Conservation (phyloP, 2,888 invertebrate genomes). For the Muscina levida region DNA sequence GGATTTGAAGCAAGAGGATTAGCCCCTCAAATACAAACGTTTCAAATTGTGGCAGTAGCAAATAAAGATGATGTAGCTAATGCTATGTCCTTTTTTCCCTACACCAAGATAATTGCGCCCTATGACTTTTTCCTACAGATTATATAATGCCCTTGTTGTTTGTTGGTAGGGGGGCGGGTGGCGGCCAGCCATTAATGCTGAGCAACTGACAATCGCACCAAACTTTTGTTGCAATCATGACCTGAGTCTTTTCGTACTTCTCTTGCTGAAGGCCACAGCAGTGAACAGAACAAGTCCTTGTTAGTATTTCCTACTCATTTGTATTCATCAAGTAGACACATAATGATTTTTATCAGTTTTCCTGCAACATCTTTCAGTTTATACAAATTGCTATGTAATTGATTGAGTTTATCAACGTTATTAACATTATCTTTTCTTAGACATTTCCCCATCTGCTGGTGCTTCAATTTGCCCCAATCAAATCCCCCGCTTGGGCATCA, state of each 20-base stretch:
- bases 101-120: too few relatives aligned
- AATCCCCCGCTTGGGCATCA: slow-evolving; percentile 18
- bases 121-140: too few relatives aligned
- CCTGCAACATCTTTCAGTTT: slow-evolving; percentile 25
- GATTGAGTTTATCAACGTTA: slow-evolving; percentile 52
- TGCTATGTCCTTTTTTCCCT: too few relatives aligned
- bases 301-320: too few relatives aligned
- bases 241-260: slow-evolving; percentile 33
- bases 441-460: background rate
- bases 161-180: too few relatives aligned
- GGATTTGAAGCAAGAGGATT: too few relatives aligned
- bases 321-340: background rate
- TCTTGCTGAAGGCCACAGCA: background rate
- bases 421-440: slow-evolving; percentile 24
- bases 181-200: slow-evolving; percentile 39
- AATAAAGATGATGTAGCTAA: background rate
- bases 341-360: slow-evolving; percentile 46
- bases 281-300: too few relatives aligned
- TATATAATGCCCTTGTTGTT: slow-evolving; percentile 19
- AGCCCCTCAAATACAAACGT: too few relatives aligned
- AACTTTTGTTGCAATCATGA: slow-evolving; percentile 20
- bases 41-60: background rate
- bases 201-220: background rate
- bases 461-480: slow-evolving; percentile 10
- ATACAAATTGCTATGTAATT: slow-evolving; percentile 62